These are phyloP conservation scores for Misgurnus mizolepis DNA, from an alignment of 2,113 vertebrate genomes.

Conservation along the genomic window DNA sequence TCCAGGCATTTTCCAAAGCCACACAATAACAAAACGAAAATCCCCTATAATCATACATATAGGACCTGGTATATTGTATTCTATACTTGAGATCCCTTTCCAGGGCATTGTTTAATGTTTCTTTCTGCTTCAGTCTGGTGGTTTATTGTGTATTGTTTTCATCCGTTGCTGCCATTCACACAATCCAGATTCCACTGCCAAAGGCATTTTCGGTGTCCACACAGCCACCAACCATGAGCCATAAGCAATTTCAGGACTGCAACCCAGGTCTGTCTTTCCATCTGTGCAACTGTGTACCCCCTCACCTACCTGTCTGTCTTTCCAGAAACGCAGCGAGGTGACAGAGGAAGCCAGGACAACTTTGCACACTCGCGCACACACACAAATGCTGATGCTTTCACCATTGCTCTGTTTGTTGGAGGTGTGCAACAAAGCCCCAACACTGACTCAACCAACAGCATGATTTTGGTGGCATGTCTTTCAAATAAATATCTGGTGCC, in stretches of 20 bases:
- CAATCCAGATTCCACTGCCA: conserved; percentile 37
- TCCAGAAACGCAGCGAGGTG: conserved; percentile 29
- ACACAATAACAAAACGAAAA: not conserved
- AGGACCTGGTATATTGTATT: not conserved
- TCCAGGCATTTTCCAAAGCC: not conserved
- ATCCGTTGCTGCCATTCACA: not conserved
- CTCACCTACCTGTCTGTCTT: conserved; percentile 9
- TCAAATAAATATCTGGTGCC: too few species aligned
- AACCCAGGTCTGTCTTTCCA: conserved; percentile 40
- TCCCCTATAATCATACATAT: not conserved
- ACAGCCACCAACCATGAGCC: conserved; percentile 23
- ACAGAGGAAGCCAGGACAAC: conserved; percentile 5
- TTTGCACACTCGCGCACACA: not conserved
- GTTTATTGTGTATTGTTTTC: conserved; percentile 44
- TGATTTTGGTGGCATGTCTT: too few species aligned
- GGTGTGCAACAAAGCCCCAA: too few species aligned
- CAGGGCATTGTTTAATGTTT: conserved; percentile 32
- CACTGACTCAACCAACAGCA: too few species aligned
- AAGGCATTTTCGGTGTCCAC: not conserved
- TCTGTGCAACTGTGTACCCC: conserved; percentile 36
- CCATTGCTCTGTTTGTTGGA: too few species aligned
- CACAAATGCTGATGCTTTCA: not conserved
- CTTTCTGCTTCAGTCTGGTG: not conserved
- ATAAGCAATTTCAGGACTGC: conserved; percentile 20
- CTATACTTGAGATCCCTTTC: not conserved